Percentiles rank a stretch among this genome's conserved stretches.
These are phyloP conservation scores for Tigriopus californicus DNA, from an alignment of 2,888 invertebrate genomes.

Conservation along the genomic window DNA sequence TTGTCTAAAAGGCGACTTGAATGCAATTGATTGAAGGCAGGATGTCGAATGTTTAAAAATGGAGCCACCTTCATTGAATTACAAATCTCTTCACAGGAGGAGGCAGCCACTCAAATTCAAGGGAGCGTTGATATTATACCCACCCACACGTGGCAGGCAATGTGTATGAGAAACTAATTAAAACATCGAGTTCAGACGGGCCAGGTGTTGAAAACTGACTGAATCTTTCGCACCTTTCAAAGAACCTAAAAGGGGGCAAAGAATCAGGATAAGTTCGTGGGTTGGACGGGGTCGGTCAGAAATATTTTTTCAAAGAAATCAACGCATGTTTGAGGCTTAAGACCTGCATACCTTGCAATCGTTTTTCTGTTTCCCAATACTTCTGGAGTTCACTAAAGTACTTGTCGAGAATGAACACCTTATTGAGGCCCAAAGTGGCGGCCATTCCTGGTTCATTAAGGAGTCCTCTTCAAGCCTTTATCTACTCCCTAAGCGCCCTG, in stretches of 20 bases:
- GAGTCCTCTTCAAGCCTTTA: too few relatives aligned
- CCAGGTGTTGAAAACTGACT: not conserved
- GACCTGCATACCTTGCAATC: constrained; percentile 59
- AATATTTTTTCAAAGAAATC: not conserved
- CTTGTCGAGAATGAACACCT: constrained; percentile 93
- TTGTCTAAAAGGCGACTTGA: too few relatives aligned
- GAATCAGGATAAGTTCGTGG: constrained; percentile 19
- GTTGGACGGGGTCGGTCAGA: constrained; percentile 11
- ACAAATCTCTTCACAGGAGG: too few relatives aligned
- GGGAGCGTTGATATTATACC: too few relatives aligned
- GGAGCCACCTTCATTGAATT: too few relatives aligned
- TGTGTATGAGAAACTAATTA: too few relatives aligned
- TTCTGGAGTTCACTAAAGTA: constrained; percentile 90
- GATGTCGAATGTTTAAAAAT: too few relatives aligned
- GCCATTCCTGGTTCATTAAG: too few relatives aligned
- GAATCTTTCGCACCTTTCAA: not conserved
- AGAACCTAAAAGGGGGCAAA: constrained; percentile 4
- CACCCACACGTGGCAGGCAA: too few relatives aligned
- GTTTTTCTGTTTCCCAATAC: constrained; percentile 91
- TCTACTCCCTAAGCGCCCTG: too few relatives aligned
- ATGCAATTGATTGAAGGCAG: too few relatives aligned
- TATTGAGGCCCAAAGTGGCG: constrained; percentile 25
- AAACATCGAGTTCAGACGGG: not conserved
- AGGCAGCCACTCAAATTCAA: too few relatives aligned
- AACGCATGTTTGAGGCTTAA: constrained; percentile 10